Base-by-base conservation (phyloP, 2,888 invertebrate genomes). In the Torymus auratus region DNA sequence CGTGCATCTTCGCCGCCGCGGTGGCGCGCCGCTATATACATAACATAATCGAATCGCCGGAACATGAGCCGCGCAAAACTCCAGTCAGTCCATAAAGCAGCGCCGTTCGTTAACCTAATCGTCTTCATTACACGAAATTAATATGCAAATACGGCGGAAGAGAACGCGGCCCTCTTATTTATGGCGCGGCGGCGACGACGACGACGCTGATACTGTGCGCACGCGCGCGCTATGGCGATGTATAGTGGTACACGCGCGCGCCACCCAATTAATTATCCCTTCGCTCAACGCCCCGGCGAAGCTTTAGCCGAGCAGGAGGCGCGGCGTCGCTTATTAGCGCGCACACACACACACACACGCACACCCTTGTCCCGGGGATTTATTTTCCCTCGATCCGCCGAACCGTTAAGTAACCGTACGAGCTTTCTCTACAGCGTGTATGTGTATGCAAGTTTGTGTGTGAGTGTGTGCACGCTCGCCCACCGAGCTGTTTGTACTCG, bases 191-290 rank as follows among this genome's bases (percentile, higher is more conserved):
- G 52, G 2, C 17, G 17, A 41, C 41, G 60, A 41, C 41, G 60
- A 13, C 41, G n/a, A 50, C 28, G 50, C 41, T 50, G 50, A 50
- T 58, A 83, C 79, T 82, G 76, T 83, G 85, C 85, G 85, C 85
- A 86, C 84, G 85, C 84, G 85, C 82, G 70, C 80, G 69, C 71
- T 77, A 20, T 55, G 55, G 82, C 83, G 79, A 84, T 80, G 81
- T 82, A 83, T 83, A 82, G 55, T 7, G 71, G 61, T 75, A 75
- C 79, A 67, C 83, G 84, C 3, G 85, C 85, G 84, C 86, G 87
- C 88, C 88, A 86, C 86, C 85, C 87, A 88, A 89, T 89, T 88
- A 89, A 88, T 88, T 88, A 88, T 84, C 85, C 85, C 72, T 72
- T 76, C 70, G 53, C 23, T 77, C 69, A 50, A 76, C 75, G 73